phyloP scores from a whole-genome alignment of 2,797 vertebrate genomes.

The Pseudotriccus pelzelni region DNA sequence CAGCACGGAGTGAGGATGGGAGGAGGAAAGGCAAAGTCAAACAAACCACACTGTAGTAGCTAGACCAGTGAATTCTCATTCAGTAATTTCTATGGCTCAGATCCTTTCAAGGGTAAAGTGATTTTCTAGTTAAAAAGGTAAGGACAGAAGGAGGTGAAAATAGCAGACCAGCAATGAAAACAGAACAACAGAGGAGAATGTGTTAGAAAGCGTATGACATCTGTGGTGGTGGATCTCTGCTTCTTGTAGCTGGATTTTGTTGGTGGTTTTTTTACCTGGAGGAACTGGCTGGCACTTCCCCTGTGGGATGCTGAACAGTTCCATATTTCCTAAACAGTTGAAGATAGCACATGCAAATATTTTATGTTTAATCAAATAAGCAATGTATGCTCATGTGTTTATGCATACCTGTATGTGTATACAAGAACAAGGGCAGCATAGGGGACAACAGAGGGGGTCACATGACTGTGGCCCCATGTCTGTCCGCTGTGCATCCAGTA shows the following conservation, averaged over 20 bases:
- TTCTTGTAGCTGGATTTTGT: neutral
- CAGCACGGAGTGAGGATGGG: rapidly evolving
- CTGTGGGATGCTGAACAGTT: neutral
- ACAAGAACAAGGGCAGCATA: neutral
- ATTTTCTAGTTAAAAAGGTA: neutral
- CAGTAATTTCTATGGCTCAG: neutral
- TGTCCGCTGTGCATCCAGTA: neutral
- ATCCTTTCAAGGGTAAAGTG: neutral
- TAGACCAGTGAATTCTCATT: neutral
- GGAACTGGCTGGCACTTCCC: neutral
- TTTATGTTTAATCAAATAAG: neutral
- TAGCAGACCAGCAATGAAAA: neutral
- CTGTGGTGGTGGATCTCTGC: neutral
- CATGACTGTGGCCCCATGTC: neutral
- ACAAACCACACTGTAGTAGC: neutral
- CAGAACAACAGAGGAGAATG: neutral
- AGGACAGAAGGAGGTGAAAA: neutral
- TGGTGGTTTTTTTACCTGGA: neutral
- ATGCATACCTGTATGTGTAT: rapidly evolving
- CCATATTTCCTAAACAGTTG: neutral
- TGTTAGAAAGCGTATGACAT: neutral
- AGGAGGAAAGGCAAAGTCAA: neutral
- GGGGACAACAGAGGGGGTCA: neutral
- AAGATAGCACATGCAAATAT: rapidly evolving
- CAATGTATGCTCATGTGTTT: neutral